Evolutionary conservation across 1,140 invertebrate species (phyloP).

Genomic region (Goniozus legneri): DNA sequence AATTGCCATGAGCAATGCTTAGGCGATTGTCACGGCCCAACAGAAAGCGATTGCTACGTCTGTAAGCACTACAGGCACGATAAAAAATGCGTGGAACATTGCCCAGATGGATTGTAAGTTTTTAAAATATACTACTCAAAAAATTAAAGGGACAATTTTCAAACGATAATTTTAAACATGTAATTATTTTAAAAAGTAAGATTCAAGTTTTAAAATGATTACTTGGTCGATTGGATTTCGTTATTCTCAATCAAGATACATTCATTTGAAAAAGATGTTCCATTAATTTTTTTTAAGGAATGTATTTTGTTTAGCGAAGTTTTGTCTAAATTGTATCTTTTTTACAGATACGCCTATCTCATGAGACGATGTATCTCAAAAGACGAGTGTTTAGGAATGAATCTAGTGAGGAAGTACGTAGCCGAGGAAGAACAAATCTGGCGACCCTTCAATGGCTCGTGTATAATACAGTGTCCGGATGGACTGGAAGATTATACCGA

Average conservation of each 20-base stretch:
- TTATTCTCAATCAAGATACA: background rate
- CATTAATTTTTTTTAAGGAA: too few relatives aligned
- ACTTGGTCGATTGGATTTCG: too few relatives aligned
- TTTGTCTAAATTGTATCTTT: too few relatives aligned
- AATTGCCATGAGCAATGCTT: conserved; percentile 61
- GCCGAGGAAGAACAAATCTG: conserved; percentile 23
- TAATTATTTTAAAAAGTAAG: too few relatives aligned
- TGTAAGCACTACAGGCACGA: conserved; percentile 54
- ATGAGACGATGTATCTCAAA: conserved; percentile 58
- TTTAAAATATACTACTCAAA: too few relatives aligned
- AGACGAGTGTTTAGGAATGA: conserved; percentile 50
- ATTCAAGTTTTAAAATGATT: too few relatives aligned
- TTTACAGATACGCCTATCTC: conserved; percentile 43
- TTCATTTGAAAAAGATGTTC: background rate
- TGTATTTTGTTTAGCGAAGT: conserved; percentile 5
- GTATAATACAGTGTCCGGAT: conserved; percentile 58
- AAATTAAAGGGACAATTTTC: too few relatives aligned
- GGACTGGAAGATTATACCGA: conserved; percentile 46
- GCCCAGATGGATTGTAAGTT: conserved; percentile 51
- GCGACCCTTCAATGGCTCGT: conserved; percentile 50
- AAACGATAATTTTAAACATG: too few relatives aligned
- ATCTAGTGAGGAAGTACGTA: conserved; percentile 25
- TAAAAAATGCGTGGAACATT: conserved; percentile 52
- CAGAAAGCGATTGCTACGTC: conserved; percentile 53
- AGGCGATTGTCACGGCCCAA: conserved; percentile 58